Conservation (phyloP, 2,888 invertebrate genomes). For the Beris morrisii region DNA sequence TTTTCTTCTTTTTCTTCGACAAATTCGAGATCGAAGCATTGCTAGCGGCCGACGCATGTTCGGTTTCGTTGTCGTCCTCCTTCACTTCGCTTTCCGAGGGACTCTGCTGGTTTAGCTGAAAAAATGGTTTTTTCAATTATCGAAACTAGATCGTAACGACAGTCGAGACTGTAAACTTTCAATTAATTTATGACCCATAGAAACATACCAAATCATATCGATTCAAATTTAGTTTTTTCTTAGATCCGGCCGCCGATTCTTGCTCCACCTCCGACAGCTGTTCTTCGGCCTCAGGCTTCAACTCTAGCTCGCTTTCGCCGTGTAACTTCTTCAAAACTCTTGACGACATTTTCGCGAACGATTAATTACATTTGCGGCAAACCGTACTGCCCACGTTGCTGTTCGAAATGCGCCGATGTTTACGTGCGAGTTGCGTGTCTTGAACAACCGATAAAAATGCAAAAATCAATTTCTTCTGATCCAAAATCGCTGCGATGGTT, state of each 20-base stretch:
- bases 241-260: conserved; percentile 57
- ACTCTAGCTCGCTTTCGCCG: conserved; percentile 59
- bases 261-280: conserved; percentile 54
- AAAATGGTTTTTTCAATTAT: background rate
- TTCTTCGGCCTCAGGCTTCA: conserved; percentile 54
- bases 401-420: background rate
- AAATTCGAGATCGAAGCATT: conserved; percentile 57
- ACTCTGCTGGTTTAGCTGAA: conserved; percentile 66
- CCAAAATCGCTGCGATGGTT: background rate
- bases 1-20: conserved; percentile 63
- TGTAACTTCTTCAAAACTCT: conserved; percentile 68
- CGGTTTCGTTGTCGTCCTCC: conserved; percentile 68
- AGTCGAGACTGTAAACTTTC: conserved; percentile 1
- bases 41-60: conserved; percentile 61
- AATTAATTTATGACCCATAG: conserved; percentile 1
- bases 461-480: conserved; percentile 19
- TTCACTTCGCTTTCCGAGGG: conserved; percentile 71
- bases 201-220: conserved; percentile 70
- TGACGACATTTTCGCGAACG: conserved; percentile 61
- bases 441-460: conserved; percentile 11
- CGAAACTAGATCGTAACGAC: background rate
- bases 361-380: conserved; percentile 20
- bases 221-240: conserved; percentile 65
- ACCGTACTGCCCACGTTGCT: background rate
- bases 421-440: background rate